Conservation (phyloP, 1,140 invertebrate species). For the Portunus trituberculatus region DNA sequence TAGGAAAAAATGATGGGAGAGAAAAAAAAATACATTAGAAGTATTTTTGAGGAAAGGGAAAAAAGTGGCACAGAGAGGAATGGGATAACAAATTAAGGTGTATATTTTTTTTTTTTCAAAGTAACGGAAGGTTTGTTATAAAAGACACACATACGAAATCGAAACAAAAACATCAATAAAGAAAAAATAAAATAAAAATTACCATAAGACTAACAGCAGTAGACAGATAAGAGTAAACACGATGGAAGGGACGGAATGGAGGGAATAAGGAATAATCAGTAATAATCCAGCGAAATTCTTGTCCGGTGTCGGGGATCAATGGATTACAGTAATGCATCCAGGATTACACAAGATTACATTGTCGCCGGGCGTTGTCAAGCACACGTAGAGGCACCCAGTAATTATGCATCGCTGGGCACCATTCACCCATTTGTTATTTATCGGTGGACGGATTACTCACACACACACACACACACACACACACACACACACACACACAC, state of each 20-base stretch:
- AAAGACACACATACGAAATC: too few relatives aligned
- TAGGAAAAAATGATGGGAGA: background rate
- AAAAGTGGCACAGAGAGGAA: too few relatives aligned
- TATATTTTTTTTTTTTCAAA: too few relatives aligned
- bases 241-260: background rate
- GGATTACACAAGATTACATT: background rate
- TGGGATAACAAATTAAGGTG: too few relatives aligned
- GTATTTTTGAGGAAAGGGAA: too few relatives aligned
- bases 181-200: too few relatives aligned
- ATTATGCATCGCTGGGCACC: background rate
- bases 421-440: background rate
- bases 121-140: too few relatives aligned
- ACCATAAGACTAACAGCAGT: background rate
- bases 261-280: constrained; percentile 12
- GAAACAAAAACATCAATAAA: too few relatives aligned
- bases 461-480: too few relatives aligned
- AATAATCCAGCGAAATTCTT: background rate
- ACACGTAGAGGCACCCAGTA: background rate
- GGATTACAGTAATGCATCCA: background rate
- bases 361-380: background rate
- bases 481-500: too few relatives aligned
- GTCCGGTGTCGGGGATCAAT: background rate
- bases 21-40: too few relatives aligned
- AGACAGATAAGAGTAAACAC: background rate
- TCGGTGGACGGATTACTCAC: background rate